Evolutionary conservation across 2,888 invertebrate genomes (phyloP), one percentile per base, ranked within the genome.

Genomic region (Trissolcus brochymenae): DNA sequence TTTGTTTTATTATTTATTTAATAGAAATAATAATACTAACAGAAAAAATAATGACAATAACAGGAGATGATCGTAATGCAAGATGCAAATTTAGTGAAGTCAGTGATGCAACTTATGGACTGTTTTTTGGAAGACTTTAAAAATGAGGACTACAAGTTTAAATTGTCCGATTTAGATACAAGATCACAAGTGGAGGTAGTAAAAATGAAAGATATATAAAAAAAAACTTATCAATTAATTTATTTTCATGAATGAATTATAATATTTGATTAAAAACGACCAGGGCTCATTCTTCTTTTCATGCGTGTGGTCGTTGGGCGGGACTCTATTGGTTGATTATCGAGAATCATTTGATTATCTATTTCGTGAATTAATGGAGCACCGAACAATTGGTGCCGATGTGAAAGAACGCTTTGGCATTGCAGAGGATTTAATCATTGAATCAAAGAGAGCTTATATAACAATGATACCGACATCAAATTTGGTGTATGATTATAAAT

Each of bases 241-340:
- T 43, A 9, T n/a, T 43, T 43, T 43, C 1, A 57, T 6, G 1
- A 7, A 55, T 40, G 1, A 55, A 16, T 55, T 4, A 16, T 40
- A 40, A 40, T 11, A 16, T 9, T 14, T 46, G 16, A 35, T 11
- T 35, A 6, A 35, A 35, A 25, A 35, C 11, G 6, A 11, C 9
- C 78, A 95, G 94, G 96, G 98, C 0, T 94, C 95, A 0, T 98
- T 98, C 90, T 94, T 98, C 88, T 98, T 98, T 87, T 94, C 97
- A 0, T 93, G 94, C 78, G 95, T 97, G 80, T 98, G 98, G 98
- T 94, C 97, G 0, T 87, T 98, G 83, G 98, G 98, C 43, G 96
- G 94, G 0, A 94, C 96, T 0, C 86, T 96, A 57, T 94, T 95
- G 87, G 91, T 93, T 2, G 90, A 91, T 13, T 93, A 96, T 80